A percentile compares a stretch with the other conserved stretches of the same genome.
Conservation (phyloP, 2,888 invertebrate genomes). For the Catocala fraxini region DNA sequence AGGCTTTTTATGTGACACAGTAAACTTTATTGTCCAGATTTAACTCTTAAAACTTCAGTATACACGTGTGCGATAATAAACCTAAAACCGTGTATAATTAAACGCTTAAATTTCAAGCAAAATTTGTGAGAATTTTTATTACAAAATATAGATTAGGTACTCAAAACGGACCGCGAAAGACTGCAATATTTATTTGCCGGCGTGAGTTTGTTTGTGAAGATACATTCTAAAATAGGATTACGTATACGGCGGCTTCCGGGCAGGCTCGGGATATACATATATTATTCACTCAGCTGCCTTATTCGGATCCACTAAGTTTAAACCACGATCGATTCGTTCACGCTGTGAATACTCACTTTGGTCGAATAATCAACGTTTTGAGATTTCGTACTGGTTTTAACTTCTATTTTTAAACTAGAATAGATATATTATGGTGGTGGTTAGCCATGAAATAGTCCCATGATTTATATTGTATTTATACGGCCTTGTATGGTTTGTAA, state of each 20-base stretch:
- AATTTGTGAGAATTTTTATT: background rate
- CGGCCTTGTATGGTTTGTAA: too few relatives aligned
- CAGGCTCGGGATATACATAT: slow-evolving; percentile 67
- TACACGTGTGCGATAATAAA: too few relatives aligned
- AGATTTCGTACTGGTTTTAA: background rate
- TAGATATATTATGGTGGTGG: background rate
- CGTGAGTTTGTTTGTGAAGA: slow-evolving; percentile 62
- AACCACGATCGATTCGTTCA: slow-evolving; percentile 70
- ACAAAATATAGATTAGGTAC: slow-evolving; percentile 29
- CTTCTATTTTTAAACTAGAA: background rate
- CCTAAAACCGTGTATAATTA: too few relatives aligned
- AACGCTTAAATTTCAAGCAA: too few relatives aligned
- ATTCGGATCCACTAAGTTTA: slow-evolving; percentile 73
- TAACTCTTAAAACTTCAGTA: too few relatives aligned
- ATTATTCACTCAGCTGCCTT: slow-evolving; percentile 77
- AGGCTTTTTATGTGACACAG: too few relatives aligned
- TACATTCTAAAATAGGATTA: slow-evolving; percentile 74
- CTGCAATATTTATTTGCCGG: slow-evolving; percentile 58
- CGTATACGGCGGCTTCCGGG: slow-evolving; percentile 65
- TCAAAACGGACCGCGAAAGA: slow-evolving; percentile 31
- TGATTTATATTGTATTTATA: too few relatives aligned
- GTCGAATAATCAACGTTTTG: slow-evolving; percentile 17
- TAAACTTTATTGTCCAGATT: too few relatives aligned
- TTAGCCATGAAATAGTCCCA: too few relatives aligned
- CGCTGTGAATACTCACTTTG: slow-evolving; percentile 35